Evolutionary conservation across 2,113 vertebrate genomes (phyloP).

Genomic region (Ancistrus triradiatus): DNA sequence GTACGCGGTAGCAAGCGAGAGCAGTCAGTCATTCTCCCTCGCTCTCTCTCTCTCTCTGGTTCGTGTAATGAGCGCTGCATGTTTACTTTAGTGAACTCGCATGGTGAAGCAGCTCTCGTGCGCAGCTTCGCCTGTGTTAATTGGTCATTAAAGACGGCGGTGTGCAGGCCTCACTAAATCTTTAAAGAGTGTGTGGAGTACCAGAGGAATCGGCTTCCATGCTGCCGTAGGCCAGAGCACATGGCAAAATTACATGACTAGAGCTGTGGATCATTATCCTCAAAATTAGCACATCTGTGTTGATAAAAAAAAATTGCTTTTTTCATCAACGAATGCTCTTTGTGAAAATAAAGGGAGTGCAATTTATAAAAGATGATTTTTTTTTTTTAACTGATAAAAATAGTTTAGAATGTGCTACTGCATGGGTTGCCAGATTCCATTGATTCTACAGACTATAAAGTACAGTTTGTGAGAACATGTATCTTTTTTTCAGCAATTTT

Average conservation of each 20-base stretch:
- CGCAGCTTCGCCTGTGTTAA: slow-evolving; percentile 70
- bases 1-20: slow-evolving; percentile 24
- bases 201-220: slow-evolving; percentile 66
- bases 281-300: slow-evolving; percentile 65
- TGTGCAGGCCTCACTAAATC: slow-evolving; percentile 72
- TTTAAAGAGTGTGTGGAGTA: slow-evolving; percentile 77
- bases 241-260: slow-evolving; percentile 52
- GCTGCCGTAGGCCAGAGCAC: slow-evolving; percentile 50
- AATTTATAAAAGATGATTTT: slow-evolving; percentile 6
- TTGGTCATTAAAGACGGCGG: slow-evolving; percentile 77
- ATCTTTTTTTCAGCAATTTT: too few species aligned
- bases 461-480: too few species aligned
- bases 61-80: slow-evolving; percentile 52
- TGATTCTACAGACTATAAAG: background rate
- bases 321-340: slow-evolving; percentile 60
- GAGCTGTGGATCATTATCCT: slow-evolving; percentile 67
- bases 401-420: background rate
- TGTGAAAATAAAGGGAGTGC: slow-evolving; percentile 2
- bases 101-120: slow-evolving; percentile 53
- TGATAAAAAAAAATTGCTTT: slow-evolving; percentile 66
- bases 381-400: background rate
- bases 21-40: slow-evolving; percentile 16
- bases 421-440: background rate
- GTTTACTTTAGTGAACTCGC: slow-evolving; percentile 70
- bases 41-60: background rate